A percentile compares a stretch with the other conserved stretches of the same genome.
Conservation (phyloP, 2,888 invertebrate genomes). For the Drosophila recens region DNA sequence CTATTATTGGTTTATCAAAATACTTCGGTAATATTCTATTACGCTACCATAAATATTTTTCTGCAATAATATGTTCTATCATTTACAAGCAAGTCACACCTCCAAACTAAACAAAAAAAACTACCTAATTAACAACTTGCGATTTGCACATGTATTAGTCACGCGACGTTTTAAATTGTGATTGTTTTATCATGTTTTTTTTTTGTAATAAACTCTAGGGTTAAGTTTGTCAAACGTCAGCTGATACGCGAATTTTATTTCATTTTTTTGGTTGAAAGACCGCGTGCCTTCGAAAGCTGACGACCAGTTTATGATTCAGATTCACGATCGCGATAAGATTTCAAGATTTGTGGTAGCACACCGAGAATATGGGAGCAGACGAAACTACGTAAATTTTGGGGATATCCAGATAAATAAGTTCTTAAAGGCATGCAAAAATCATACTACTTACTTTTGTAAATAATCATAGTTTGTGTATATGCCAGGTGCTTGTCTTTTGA, state of each 20-base stretch:
- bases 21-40: not conserved
- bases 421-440: not conserved
- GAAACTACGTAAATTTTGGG: constrained; percentile 22
- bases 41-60: constrained; percentile 1
- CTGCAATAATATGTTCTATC: not conserved
- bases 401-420: not conserved
- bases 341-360: constrained; percentile 2
- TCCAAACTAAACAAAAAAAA: constrained; percentile 3
- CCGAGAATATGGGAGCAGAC: not conserved
- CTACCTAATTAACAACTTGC: constrained; percentile 28
- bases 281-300: not conserved
- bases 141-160: constrained; percentile 64
- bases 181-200: constrained; percentile 19
- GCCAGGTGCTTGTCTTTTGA: not conserved
- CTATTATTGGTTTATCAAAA: not conserved
- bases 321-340: constrained; percentile 24
- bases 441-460: constrained; percentile 60
- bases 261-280: constrained; percentile 1
- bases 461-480: constrained; percentile 33
- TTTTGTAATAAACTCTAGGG: constrained; percentile 20
- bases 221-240: constrained; percentile 15
- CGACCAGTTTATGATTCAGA: constrained; percentile 37
- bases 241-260: constrained; percentile 15
- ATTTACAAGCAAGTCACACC: constrained; percentile 15
- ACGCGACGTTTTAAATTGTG: constrained; percentile 49